These are phyloP conservation scores for Amphibalanus amphitrite DNA, from an alignment of 1,140 invertebrate genomes.

Conservation along the genomic window DNA sequence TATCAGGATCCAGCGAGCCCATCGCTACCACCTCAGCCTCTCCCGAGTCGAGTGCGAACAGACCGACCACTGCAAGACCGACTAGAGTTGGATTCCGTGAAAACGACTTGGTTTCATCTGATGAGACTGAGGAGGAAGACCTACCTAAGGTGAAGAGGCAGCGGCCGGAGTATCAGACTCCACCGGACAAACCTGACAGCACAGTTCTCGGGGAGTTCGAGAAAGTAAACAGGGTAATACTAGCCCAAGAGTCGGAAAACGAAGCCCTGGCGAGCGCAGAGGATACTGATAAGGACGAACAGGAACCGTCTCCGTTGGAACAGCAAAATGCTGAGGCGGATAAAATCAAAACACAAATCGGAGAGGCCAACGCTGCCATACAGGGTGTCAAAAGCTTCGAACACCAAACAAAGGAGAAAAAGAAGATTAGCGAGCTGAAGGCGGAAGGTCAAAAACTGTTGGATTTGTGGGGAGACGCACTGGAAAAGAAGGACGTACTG, in stretches of 20 bases:
- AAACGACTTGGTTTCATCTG: too few relatives aligned
- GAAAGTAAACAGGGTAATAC: neutral
- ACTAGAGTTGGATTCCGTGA: too few relatives aligned
- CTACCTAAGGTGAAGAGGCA: neutral
- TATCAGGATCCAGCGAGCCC: too few relatives aligned
- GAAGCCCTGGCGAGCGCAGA: neutral
- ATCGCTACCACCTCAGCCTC: too few relatives aligned
- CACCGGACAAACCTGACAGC: neutral
- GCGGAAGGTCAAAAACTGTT: neutral
- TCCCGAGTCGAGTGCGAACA: too few relatives aligned
- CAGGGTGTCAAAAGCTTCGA: neutral
- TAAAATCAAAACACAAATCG: neutral
- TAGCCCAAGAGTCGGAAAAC: neutral
- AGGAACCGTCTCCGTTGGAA: too few relatives aligned
- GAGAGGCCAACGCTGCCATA: neutral
- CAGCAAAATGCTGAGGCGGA: too few relatives aligned
- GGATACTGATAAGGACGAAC: too few relatives aligned
- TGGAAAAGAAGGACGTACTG: neutral
- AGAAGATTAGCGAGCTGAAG: neutral
- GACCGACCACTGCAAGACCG: too few relatives aligned
- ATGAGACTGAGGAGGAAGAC: neutral
- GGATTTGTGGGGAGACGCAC: neutral
- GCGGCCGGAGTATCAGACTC: neutral
- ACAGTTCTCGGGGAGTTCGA: neutral
- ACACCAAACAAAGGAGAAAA: neutral